These are phyloP conservation scores for Nicator chloris DNA, from an alignment of 2,113 vertebrate genomes.

Conservation along the genomic window DNA sequence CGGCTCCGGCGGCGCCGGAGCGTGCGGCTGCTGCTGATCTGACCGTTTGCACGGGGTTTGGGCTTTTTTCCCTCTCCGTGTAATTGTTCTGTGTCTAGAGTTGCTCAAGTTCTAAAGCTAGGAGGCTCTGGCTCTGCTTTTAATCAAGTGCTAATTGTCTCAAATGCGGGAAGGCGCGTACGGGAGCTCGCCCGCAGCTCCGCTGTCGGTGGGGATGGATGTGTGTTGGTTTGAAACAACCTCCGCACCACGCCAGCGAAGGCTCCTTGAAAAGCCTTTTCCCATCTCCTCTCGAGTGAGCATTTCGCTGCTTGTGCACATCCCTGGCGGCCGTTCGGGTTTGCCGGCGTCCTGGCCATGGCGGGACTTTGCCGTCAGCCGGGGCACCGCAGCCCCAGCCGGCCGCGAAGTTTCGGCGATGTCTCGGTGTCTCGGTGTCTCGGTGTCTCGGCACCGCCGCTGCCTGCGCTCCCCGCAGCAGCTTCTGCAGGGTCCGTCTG, in stretches of 20 bases:
- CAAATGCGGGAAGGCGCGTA: accelerated
- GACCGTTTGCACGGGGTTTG: not conserved
- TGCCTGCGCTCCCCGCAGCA: not conserved
- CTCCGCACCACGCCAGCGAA: accelerated
- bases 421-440: no score
- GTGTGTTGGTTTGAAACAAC: accelerated
- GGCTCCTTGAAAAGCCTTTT: not conserved
- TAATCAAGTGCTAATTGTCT: not conserved
- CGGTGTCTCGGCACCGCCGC: not conserved
- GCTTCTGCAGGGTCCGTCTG: not conserved
- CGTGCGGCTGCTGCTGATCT: not conserved
- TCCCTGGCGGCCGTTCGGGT: not conserved
- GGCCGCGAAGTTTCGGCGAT: accelerated
- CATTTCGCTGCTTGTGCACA: not conserved
- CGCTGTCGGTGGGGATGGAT: not conserved
- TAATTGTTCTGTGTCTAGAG: not conserved
- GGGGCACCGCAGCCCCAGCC: accelerated
- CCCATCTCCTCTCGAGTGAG: no score
- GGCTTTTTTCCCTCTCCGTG: accelerated
- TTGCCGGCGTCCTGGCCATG: accelerated
- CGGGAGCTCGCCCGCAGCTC: not conserved
- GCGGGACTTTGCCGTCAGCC: not conserved
- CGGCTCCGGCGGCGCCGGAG: not conserved
- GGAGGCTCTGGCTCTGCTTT: not conserved
- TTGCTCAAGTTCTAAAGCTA: not conserved